Percentiles rank a stretch among this genome's conserved stretches.
These are phyloP conservation scores for Sinocyclocheilus grahami DNA, from an alignment of 2,113 vertebrate genomes.

Conservation along the genomic window DNA sequence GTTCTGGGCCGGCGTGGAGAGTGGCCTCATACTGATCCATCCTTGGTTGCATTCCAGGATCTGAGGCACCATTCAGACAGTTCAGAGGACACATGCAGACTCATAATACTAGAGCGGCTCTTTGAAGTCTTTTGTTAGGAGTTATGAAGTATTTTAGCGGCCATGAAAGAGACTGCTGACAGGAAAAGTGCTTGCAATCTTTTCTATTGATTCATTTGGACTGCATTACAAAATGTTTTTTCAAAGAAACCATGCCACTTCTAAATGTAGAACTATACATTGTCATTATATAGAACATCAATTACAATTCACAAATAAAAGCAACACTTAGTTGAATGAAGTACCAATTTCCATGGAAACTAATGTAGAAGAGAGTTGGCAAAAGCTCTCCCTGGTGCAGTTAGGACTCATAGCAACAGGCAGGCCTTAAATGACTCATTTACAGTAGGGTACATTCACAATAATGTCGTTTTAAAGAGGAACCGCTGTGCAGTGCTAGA, in stretches of 20 bases:
- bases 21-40: neutral
- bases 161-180: neutral
- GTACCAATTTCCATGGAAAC: slow-evolving; percentile 45
- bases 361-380: slow-evolving; percentile 23
- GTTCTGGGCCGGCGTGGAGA: neutral
- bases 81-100: neutral
- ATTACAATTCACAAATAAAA: neutral
- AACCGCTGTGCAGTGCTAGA: slow-evolving; percentile 42
- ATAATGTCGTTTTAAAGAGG: slow-evolving; percentile 52
- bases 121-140: neutral
- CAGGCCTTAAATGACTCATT: slow-evolving; percentile 41
- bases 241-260: neutral
- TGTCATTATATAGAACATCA: slow-evolving; percentile 1
- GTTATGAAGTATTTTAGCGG: neutral
- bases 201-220: slow-evolving; percentile 7
- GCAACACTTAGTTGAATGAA: slow-evolving; percentile 12
- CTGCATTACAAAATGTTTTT: neutral
- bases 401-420: slow-evolving; percentile 26
- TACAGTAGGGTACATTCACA: slow-evolving; percentile 42
- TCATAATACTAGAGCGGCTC: slow-evolving; percentile 1
- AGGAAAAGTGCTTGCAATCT: slow-evolving; percentile 15
- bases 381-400: neutral
- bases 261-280: neutral
- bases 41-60: neutral
- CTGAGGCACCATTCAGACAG: neutral